Conservation (phyloP, 1,140 invertebrate genomes). For the Pogonus chalceus region DNA sequence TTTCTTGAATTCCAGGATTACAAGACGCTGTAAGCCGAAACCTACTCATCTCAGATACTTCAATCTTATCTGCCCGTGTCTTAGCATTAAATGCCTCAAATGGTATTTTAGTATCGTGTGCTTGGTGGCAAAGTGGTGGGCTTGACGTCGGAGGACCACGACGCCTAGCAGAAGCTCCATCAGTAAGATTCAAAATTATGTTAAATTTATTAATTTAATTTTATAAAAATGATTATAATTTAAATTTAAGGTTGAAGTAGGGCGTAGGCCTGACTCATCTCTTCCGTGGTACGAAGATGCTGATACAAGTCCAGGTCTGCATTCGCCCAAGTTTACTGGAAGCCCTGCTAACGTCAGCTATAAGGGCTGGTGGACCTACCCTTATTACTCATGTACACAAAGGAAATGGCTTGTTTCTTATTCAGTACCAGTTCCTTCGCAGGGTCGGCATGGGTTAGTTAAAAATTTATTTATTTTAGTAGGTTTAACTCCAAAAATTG, state of each 20-base stretch:
- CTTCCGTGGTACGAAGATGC: constrained; percentile 49
- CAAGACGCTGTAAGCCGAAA: constrained; percentile 48
- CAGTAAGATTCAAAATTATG: too few relatives aligned
- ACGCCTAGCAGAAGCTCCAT: constrained; percentile 38
- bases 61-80: constrained; percentile 45
- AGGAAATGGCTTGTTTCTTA: constrained; percentile 68
- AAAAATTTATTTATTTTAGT: too few relatives aligned
- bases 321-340: constrained; percentile 61
- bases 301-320: constrained; percentile 36
- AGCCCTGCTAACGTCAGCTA: constrained; percentile 52
- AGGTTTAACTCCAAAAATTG: too few relatives aligned
- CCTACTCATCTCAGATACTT: constrained; percentile 43
- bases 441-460: constrained; percentile 45
- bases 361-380: constrained; percentile 69
- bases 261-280: constrained; percentile 39
- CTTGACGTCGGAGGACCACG: constrained; percentile 38
- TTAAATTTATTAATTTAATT: too few relatives aligned
- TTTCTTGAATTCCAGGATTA: constrained; percentile 36
- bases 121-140: constrained; percentile 45
- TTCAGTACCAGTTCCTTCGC: constrained; percentile 57
- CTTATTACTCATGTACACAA: constrained; percentile 64
- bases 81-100: constrained; percentile 50
- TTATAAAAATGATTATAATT: too few relatives aligned
- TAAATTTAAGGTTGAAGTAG: too few relatives aligned
- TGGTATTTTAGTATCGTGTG: constrained; percentile 41